Percentiles rank a stretch among this genome's conserved stretches.
Conservation (phyloP, 2,113 vertebrate genomes). For the Actenoides hombroni region DNA sequence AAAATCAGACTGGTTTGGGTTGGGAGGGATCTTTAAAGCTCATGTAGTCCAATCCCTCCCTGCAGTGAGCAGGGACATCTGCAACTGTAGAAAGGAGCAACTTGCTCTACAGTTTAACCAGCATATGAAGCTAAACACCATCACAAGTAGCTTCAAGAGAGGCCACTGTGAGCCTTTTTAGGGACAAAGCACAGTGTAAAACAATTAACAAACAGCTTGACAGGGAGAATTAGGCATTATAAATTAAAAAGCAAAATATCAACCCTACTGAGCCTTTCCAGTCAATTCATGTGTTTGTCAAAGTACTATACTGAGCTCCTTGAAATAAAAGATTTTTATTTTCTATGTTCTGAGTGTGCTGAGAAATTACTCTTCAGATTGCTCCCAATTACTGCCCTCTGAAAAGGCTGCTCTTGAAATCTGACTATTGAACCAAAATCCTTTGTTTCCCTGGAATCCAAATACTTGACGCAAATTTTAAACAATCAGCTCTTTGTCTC, state of each 20-base stretch:
- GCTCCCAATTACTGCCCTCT: conserved; percentile 51
- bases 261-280: conserved; percentile 4
- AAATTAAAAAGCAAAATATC: conserved; percentile 26
- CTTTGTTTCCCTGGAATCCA: conserved; percentile 42
- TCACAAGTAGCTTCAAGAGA: not conserved
- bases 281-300: not conserved
- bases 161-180: not conserved
- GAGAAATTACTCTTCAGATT: conserved; percentile 54
- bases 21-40: not conserved
- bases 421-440: conserved; percentile 17
- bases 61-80: not conserved
- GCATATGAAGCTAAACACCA: not conserved
- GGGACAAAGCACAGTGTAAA: not conserved
- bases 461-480: not conserved
- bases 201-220: not conserved
- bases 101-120: not conserved
- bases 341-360: not conserved
- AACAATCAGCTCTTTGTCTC: conserved; percentile 29
- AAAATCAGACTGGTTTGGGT: not conserved
- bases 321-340: conserved; percentile 14
- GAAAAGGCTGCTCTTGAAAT: conserved; percentile 44
- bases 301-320: not conserved
- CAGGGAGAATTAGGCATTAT: not conserved
- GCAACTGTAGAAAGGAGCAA: not conserved
- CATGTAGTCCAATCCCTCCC: not conserved